Percentiles rank a stretch among this genome's conserved stretches.
Evolutionary conservation across 2,113 vertebrate genomes (phyloP).

Genomic region (human): GRCh38 chr20:57687501-57688000

Average conservation of each 20-base stretch:
- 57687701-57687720: rapidly evolving
- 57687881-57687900: neutral
- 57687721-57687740: neutral
- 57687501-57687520: neutral
- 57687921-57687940: neutral
- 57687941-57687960: neutral
- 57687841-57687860: neutral
- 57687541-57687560: no score
- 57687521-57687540: neutral
- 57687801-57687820: neutral
- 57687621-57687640: neutral
- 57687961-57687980: neutral
- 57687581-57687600: neutral
- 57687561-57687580: neutral
- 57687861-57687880: neutral
- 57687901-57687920: neutral
- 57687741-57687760: rapidly evolving
- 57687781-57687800: neutral
- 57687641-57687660: neutral
- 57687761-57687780: rapidly evolving
- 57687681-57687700: neutral
- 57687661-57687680: neutral
- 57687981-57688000: neutral
- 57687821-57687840: neutral
- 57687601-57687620: neutral